Percentiles rank a stretch among this genome's conserved stretches.
Evolutionary conservation across 2,888 invertebrate species (phyloP).

Genomic region (Nomada fabriciana): DNA sequence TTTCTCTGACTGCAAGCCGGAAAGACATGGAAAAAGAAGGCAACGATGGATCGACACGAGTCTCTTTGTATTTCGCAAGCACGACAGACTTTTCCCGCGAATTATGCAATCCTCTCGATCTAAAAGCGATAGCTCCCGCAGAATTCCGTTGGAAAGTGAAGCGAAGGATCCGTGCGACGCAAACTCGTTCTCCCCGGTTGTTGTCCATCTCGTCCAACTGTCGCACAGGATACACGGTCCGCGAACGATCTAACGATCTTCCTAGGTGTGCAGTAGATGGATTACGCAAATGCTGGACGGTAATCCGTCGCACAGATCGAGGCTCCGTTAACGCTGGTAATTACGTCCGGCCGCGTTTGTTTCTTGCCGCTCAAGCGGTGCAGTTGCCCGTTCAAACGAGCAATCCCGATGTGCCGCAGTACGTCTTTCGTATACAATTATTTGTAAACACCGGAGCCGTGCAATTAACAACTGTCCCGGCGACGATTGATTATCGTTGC

Average conservation of each 20-base stretch:
- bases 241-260: conserved; percentile 1
- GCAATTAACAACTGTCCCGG: neutral
- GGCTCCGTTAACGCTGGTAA: neutral
- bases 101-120: conserved; percentile 26
- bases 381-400: neutral
- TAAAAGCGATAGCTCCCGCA: neutral
- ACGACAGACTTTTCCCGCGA: neutral
- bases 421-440: neutral
- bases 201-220: neutral
- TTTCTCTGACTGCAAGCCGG: neutral
- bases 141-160: conserved; percentile 1
- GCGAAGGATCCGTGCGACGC: neutral
- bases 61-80: conserved; percentile 34
- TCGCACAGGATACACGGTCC: conserved; percentile 18
- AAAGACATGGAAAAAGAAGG: neutral
- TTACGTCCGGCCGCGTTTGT: neutral
- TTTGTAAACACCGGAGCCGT: neutral
- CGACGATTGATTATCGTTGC: neutral
- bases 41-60: neutral
- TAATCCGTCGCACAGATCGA: no score
- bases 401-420: neutral
- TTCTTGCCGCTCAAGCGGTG: no score
- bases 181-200: neutral
- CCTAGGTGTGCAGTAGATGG: neutral
- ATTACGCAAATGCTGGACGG: conserved; percentile 12